A percentile compares a stretch with the other conserved stretches of the same genome.
Conservation (phyloP, 2,888 invertebrate genomes). For the Tridacna crocea region DNA sequence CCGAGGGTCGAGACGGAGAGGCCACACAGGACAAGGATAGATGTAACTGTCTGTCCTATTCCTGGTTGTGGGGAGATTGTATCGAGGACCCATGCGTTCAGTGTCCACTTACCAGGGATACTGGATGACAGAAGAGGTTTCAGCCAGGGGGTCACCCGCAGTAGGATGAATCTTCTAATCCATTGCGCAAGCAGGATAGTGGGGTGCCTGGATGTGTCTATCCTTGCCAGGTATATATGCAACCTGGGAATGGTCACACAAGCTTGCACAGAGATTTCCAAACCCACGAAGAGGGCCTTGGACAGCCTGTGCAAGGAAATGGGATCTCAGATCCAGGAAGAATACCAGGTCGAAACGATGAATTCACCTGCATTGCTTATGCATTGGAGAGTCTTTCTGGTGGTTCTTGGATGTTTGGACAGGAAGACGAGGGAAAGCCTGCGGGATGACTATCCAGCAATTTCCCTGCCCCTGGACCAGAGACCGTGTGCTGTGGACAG, state of each 20-base stretch:
- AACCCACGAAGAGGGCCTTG: neutral
- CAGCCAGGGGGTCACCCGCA: conserved; percentile 3
- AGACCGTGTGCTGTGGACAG: too few species aligned
- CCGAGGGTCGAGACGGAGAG: neutral
- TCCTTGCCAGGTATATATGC: neutral
- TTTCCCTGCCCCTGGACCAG: too few species aligned
- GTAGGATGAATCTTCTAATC: too few species aligned
- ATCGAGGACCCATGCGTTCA: neutral
- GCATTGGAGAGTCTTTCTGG: too few species aligned
- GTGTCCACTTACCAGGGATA: neutral
- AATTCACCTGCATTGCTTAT: too few species aligned
- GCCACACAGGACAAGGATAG: too few species aligned
- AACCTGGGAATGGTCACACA: too few species aligned
- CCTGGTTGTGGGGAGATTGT: too few species aligned
- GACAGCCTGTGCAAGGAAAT: neutral
- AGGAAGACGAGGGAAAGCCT: neutral
- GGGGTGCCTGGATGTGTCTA: too few species aligned
- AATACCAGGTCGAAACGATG: too few species aligned
- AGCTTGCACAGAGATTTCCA: neutral
- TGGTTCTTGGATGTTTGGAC: neutral
- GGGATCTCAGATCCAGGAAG: too few species aligned
- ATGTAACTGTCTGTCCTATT: too few species aligned
- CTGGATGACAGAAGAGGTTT: neutral
- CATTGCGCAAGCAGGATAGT: conserved; percentile 1
- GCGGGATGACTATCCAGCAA: neutral